Conservation (phyloP, 1,140 invertebrate genomes). For the Chironomus tepperi region DNA sequence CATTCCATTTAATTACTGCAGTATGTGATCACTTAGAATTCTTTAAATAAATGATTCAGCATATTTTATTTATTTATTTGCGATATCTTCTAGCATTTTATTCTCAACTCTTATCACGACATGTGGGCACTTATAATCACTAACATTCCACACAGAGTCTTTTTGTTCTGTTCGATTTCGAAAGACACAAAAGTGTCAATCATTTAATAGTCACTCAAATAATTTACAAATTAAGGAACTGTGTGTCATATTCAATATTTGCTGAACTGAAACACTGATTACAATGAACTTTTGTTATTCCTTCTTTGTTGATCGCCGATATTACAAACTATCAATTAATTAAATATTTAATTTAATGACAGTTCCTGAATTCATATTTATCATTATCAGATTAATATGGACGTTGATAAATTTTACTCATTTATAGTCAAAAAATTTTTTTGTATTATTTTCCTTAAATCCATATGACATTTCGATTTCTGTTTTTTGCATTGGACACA, state of each 20-base stretch:
- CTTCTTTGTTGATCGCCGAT: neutral
- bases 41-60: too few relatives aligned
- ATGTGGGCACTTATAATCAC: too few relatives aligned
- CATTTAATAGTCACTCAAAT: neutral
- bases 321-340: neutral
- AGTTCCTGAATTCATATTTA: neutral
- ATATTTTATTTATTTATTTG: too few relatives aligned
- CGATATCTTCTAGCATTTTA: too few relatives aligned
- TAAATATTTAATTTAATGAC: neutral
- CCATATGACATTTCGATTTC: neutral
- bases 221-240: constrained; percentile 3
- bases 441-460: neutral
- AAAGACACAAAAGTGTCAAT: neutral
- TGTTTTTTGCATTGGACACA: neutral
- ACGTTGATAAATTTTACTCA: neutral
- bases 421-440: neutral
- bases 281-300: neutral
- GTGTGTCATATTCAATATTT: neutral
- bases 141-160: too few relatives aligned
- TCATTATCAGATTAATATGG: constrained; percentile 6
- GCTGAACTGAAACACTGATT: constrained; percentile 4
- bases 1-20: too few relatives aligned
- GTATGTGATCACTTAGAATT: too few relatives aligned
- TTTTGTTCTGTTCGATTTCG: too few relatives aligned
- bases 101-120: too few relatives aligned